Percentiles rank a stretch among this genome's conserved stretches.
Evolutionary conservation across 2,113 vertebrate genomes (phyloP).

Genomic region (Eira barbara): DNA sequence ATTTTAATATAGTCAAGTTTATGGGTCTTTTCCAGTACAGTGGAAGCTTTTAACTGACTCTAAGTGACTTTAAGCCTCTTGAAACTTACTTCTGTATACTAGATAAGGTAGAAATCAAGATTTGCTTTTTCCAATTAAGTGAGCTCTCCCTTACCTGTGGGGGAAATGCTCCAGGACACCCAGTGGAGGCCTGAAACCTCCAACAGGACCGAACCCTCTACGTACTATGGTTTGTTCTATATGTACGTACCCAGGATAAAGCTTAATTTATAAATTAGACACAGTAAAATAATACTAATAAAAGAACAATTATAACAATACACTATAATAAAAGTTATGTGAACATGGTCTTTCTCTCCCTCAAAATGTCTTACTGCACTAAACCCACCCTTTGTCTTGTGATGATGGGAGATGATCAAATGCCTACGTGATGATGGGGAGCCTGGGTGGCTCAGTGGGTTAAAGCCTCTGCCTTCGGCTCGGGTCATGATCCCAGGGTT

Average conservation of each 20-base stretch:
- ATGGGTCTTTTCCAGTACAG: neutral
- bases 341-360: neutral
- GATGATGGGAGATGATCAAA: neutral
- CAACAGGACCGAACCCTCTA: neutral
- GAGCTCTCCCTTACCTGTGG: neutral
- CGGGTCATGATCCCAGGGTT: too few relatives aligned
- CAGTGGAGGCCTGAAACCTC: neutral
- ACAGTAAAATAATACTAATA: neutral
- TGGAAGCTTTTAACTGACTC: neutral
- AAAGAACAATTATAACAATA: neutral
- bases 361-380: neutral
- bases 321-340: neutral
- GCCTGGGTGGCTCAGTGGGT: too few relatives aligned
- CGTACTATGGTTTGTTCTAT: neutral
- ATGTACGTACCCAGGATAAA: neutral
- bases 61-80: neutral
- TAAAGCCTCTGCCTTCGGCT: too few relatives aligned
- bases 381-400: neutral
- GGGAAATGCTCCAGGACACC: neutral
- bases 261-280: neutral
- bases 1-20: neutral
- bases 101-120: neutral
- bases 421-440: neutral
- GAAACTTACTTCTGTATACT: neutral
- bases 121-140: neutral